phyloP scores from a whole-genome alignment of 2,888 invertebrate species.

The Caenorhabditis sp. region DNA sequence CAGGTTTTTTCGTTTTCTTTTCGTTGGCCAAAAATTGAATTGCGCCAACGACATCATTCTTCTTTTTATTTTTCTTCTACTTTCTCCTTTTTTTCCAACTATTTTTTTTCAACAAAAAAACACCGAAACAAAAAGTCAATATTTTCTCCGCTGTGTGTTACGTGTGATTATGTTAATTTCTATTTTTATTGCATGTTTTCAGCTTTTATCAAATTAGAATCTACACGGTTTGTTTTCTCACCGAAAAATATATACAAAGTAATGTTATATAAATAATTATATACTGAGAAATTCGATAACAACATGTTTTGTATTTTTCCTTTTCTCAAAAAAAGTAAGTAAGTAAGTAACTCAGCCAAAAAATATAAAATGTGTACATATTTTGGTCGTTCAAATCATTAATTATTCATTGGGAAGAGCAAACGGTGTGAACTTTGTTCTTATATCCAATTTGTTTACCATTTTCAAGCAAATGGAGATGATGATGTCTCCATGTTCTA shows the following conservation, averaged over 20 bases:
- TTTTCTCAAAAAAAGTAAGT: not conserved
- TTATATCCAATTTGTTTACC: constrained; percentile 6
- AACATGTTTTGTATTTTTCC: constrained; percentile 6
- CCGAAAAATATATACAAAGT: not conserved
- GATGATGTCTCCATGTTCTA: no score
- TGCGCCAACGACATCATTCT: constrained; percentile 16
- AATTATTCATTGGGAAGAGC: not conserved
- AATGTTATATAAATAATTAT: not conserved
- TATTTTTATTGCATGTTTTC: not conserved
- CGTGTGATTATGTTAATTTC: not conserved
- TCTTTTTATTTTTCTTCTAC: not conserved
- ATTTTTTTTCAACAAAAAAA: not conserved
- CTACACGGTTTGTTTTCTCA: not conserved
- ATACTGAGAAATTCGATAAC: not conserved
- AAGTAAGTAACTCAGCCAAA: not conserved
- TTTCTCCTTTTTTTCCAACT: not conserved
- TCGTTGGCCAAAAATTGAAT: not conserved
- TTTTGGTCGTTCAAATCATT: not conserved
- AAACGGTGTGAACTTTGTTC: constrained; percentile 8
- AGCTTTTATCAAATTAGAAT: not conserved
- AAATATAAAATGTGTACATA: constrained; percentile 8
- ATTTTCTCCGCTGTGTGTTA: not conserved
- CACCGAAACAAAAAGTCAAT: not conserved
- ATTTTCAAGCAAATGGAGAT: no score
- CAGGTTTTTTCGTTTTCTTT: not conserved